Conservation (phyloP, 2,113 vertebrate species). For the Notothenia coriiceps region DNA sequence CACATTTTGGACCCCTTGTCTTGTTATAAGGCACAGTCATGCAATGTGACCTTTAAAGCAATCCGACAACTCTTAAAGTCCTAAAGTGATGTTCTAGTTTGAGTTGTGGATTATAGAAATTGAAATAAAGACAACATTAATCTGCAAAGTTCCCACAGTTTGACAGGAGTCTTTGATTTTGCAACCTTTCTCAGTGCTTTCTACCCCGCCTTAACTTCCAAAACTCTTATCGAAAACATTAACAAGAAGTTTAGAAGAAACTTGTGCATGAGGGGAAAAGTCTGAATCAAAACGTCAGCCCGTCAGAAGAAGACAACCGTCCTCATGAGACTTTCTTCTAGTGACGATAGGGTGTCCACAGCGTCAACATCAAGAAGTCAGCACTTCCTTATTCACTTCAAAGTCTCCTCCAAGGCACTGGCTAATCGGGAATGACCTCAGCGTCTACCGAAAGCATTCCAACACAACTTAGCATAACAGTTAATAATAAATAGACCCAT, state of each 20-base stretch:
- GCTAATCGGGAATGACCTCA: conserved; percentile 48
- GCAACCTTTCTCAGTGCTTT: neutral
- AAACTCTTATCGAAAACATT: neutral
- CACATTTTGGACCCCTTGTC: no score
- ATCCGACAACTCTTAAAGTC: no score
- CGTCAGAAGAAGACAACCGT: neutral
- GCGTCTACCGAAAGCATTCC: conserved; percentile 32
- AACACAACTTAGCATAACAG: conserved; percentile 68
- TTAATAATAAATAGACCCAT: conserved; percentile 73
- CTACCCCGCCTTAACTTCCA: neutral
- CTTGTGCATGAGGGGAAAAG: neutral
- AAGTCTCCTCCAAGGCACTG: conserved; percentile 45
- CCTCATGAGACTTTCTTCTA: conserved; percentile 16
- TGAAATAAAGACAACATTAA: no score
- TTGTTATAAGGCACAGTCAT: no score
- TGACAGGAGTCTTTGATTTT: neutral
- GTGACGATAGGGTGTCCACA: neutral
- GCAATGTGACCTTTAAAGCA: no score
- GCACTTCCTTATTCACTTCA: conserved; percentile 66
- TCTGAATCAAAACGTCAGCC: neutral
- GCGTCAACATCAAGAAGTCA: conserved; percentile 29
- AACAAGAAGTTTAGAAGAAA: neutral
- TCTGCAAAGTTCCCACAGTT: neutral
- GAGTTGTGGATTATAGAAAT: no score
- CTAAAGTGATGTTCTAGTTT: no score